Conservation (phyloP, 1,140 invertebrate genomes). For the Cydia splendana region DNA sequence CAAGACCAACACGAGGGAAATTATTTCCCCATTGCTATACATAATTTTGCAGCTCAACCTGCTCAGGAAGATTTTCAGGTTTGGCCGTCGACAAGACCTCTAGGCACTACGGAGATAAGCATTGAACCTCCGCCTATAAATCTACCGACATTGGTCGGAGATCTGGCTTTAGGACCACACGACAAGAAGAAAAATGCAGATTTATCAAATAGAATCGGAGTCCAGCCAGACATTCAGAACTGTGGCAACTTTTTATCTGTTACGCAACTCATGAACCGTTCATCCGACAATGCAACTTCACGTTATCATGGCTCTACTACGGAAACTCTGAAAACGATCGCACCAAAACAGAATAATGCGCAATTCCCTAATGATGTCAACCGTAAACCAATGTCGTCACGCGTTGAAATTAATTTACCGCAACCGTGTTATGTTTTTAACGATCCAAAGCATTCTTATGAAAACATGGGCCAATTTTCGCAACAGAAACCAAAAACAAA, state of each 20-base stretch:
- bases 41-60: slow-evolving; percentile 63
- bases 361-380: slow-evolving; percentile 54
- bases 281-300: slow-evolving; percentile 60
- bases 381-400: slow-evolving; percentile 55
- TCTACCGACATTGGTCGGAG: slow-evolving; percentile 71
- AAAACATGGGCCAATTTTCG: slow-evolving; percentile 59
- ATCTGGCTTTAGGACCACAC: slow-evolving; percentile 71
- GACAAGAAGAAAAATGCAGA: slow-evolving; percentile 71
- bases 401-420: slow-evolving; percentile 54
- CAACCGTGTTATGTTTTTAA: slow-evolving; percentile 68
- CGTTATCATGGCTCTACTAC: slow-evolving; percentile 55
- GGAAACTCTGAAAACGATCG: slow-evolving; percentile 54
- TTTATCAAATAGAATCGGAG: slow-evolving; percentile 47
- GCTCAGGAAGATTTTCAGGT: slow-evolving; percentile 68
- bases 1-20: slow-evolving; percentile 60
- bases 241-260: slow-evolving; percentile 73
- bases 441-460: slow-evolving; percentile 63
- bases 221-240: slow-evolving; percentile 63
- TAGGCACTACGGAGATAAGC: slow-evolving; percentile 73
- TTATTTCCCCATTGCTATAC: slow-evolving; percentile 72
- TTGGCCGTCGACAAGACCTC: slow-evolving; percentile 67
- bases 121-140: slow-evolving; percentile 75
- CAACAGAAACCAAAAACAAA: slow-evolving; percentile 61
- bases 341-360: slow-evolving; percentile 55
- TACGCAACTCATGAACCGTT: slow-evolving; percentile 74